Conservation (phyloP, 2,113 vertebrate genomes). For the Stictonetta naevosa region DNA sequence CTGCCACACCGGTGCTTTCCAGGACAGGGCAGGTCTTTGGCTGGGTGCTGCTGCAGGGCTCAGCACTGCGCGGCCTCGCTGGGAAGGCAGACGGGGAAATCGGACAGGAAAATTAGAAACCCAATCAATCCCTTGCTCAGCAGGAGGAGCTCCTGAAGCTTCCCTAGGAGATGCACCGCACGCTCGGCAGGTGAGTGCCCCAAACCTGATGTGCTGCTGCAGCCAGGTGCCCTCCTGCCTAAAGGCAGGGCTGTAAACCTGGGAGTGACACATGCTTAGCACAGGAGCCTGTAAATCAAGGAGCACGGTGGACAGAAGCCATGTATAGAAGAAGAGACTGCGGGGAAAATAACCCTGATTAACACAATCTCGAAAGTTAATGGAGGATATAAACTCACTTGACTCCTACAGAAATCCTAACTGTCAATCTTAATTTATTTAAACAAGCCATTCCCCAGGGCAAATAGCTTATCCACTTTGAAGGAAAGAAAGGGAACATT, state of each 20-base stretch:
- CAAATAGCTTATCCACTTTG: background rate
- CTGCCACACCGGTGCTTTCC: no score
- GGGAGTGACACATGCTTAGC: background rate
- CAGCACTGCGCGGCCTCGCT: background rate
- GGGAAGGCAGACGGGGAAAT: background rate
- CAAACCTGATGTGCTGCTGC: no score
- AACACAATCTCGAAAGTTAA: background rate
- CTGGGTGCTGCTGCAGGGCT: background rate
- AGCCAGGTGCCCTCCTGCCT: no score
- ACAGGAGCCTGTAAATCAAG: background rate
- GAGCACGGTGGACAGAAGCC: background rate
- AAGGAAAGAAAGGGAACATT: background rate
- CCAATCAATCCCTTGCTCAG: no score
- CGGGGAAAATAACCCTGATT: background rate
- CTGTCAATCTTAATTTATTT: background rate
- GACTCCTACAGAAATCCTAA: background rate
- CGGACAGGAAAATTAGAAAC: no score
- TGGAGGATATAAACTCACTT: background rate
- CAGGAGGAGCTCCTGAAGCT: no score
- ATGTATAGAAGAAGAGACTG: background rate
- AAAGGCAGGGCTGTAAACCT: background rate
- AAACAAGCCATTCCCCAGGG: background rate
- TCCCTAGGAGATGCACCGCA: no score
- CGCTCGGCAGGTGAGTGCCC: no score
- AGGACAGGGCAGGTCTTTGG: background rate